These are phyloP conservation scores for Lasioglossum lativentre DNA, from an alignment of 2,888 invertebrate genomes.

Conservation along the genomic window DNA sequence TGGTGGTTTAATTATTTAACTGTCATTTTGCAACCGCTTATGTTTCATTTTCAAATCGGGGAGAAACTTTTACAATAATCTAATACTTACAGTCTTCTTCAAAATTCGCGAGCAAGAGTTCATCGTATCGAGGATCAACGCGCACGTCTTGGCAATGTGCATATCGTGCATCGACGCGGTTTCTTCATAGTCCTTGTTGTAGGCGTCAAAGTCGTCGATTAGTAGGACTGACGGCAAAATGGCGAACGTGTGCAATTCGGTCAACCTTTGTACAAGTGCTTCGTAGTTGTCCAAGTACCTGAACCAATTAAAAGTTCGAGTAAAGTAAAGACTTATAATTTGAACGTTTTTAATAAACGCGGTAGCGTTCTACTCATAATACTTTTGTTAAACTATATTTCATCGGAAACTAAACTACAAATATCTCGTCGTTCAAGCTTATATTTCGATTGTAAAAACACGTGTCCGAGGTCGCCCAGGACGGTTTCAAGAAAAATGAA, in stretches of 20 bases:
- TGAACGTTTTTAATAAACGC: background rate
- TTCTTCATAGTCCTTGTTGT: conserved; percentile 59
- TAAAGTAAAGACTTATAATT: background rate
- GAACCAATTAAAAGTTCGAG: background rate
- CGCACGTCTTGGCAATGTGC: conserved; percentile 74
- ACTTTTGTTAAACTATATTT: background rate
- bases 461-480: background rate
- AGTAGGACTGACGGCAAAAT: conserved; percentile 76
- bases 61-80: background rate
- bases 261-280: conserved; percentile 72
- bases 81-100: conserved; percentile 62
- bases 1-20: too few species aligned
- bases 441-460: background rate
- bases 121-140: conserved; percentile 75
- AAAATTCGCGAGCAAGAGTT: conserved; percentile 75
- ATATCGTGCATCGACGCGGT: conserved; percentile 58
- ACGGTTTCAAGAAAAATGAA: background rate
- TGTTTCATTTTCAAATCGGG: background rate
- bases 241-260: conserved; percentile 75
- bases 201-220: conserved; percentile 79
- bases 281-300: conserved; percentile 80
- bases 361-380: background rate
- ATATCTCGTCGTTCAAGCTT: background rate
- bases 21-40: background rate
- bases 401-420: background rate